Conservation (phyloP, 2,888 invertebrate genomes). For the Drosophila histrio region DNA sequence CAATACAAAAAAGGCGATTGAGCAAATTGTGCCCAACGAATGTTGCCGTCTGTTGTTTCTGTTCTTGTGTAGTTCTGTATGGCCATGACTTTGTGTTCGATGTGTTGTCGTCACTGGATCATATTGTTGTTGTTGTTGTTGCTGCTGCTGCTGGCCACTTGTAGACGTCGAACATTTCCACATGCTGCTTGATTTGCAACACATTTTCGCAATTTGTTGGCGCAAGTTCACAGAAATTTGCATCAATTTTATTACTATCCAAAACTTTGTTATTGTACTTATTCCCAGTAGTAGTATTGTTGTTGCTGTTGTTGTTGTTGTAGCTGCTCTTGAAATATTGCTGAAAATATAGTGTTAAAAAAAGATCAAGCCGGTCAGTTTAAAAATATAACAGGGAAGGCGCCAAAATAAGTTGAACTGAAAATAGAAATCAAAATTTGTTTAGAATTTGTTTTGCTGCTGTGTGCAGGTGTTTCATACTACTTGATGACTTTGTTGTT, state of each 20-base stretch:
- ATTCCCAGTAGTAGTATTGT: constrained; percentile 23
- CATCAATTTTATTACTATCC: constrained; percentile 46
- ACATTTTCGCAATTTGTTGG: constrained; percentile 66
- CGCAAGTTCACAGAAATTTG: constrained; percentile 66
- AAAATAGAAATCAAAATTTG: constrained; percentile 40
- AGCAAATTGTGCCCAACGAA: constrained; percentile 19
- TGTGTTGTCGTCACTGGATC: constrained; percentile 25
- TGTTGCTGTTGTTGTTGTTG: constrained; percentile 21
- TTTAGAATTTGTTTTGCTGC: constrained; percentile 45
- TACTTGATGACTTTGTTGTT: constrained; percentile 49
- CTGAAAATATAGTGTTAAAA: constrained; percentile 65
- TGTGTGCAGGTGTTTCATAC: constrained; percentile 67
- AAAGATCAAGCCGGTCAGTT: constrained; percentile 66
- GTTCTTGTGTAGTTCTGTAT: constrained; percentile 10
- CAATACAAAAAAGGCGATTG: constrained; percentile 26
- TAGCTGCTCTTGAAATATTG: constrained; percentile 59
- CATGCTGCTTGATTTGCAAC: constrained; percentile 72
- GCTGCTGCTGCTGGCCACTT: constrained; percentile 40
- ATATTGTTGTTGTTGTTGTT: constrained; percentile 21
- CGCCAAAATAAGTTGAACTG: constrained; percentile 45
- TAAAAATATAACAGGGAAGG: constrained; percentile 62
- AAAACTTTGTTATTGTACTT: constrained; percentile 23
- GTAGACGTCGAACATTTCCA: constrained; percentile 56
- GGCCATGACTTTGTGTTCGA: constrained; percentile 41
- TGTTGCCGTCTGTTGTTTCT: constrained; percentile 11